A percentile compares a stretch with the other conserved stretches of the same genome.
These are phyloP conservation scores for Ictidomys tridecemlineatus DNA, from an alignment of 2,113 vertebrate species.

Conservation along the genomic window DNA sequence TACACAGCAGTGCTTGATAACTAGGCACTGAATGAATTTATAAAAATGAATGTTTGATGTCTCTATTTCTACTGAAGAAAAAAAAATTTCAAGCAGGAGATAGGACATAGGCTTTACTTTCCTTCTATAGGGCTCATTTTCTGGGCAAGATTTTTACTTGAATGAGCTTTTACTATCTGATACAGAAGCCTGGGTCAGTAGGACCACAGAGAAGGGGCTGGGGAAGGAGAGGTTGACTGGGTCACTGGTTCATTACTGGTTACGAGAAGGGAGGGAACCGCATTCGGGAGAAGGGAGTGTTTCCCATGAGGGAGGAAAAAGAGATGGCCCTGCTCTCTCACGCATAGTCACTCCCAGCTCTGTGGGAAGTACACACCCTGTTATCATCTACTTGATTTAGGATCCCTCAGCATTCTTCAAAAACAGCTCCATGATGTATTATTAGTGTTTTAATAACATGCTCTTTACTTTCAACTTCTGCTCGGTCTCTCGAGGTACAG, in stretches of 20 bases:
- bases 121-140: background rate
- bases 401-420: background rate
- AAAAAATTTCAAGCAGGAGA: background rate
- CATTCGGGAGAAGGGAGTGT: too few species aligned
- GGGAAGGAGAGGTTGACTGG: background rate
- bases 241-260: accelerated
- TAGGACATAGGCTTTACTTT: background rate
- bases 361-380: background rate
- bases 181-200: background rate
- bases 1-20: background rate
- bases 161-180: background rate
- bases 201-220: background rate
- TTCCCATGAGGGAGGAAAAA: too few species aligned
- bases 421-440: slow-evolving; percentile 42
- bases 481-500: background rate
- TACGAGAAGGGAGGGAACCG: background rate
- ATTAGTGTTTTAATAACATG: slow-evolving; percentile 32
- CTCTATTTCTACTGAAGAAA: background rate
- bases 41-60: background rate
- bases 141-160: slow-evolving; percentile 7
- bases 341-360: background rate
- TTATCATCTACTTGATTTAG: slow-evolving; percentile 14
- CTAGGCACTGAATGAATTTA: background rate
- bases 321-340: background rate
- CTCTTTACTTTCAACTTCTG: slow-evolving; percentile 45